These are phyloP conservation scores for Diachasma alloeum DNA, from an alignment of 1,140 invertebrate genomes.

Conservation along the genomic window DNA sequence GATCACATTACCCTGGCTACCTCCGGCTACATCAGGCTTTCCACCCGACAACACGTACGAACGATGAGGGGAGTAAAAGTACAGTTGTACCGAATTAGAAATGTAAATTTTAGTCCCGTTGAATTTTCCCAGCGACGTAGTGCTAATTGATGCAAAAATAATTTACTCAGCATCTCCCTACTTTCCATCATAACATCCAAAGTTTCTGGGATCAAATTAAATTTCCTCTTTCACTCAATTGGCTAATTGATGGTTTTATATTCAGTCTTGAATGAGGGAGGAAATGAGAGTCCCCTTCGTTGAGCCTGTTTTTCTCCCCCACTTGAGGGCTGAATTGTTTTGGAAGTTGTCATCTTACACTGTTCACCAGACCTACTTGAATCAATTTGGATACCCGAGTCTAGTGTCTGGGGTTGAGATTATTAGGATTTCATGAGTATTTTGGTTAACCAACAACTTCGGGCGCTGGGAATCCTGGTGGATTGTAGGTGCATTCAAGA, in stretches of 20 bases:
- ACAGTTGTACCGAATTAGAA: background rate
- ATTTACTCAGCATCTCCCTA: background rate
- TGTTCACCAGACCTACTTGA: background rate
- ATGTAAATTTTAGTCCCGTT: background rate
- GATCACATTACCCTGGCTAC: background rate
- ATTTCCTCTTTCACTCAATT: background rate
- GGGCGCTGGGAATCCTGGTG: background rate
- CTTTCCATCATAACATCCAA: background rate
- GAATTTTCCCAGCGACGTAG: background rate
- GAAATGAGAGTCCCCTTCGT: background rate
- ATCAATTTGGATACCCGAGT: background rate
- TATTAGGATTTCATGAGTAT: constrained; percentile 11
- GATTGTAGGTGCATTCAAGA: background rate
- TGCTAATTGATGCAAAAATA: background rate
- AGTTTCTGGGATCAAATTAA: background rate
- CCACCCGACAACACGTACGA: background rate
- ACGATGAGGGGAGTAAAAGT: background rate
- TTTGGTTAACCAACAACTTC: constrained; percentile 5
- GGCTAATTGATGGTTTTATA: background rate
- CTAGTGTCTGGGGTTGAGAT: background rate
- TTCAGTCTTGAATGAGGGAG: background rate
- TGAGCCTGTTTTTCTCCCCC: too few relatives aligned
- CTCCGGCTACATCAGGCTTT: background rate
- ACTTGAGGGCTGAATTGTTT: background rate
- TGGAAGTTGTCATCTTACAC: background rate